Evolutionary conservation across 2,113 vertebrate species (phyloP), one percentile per base, ranked within the genome.

Genomic region (Eolophus roseicapilla): DNA sequence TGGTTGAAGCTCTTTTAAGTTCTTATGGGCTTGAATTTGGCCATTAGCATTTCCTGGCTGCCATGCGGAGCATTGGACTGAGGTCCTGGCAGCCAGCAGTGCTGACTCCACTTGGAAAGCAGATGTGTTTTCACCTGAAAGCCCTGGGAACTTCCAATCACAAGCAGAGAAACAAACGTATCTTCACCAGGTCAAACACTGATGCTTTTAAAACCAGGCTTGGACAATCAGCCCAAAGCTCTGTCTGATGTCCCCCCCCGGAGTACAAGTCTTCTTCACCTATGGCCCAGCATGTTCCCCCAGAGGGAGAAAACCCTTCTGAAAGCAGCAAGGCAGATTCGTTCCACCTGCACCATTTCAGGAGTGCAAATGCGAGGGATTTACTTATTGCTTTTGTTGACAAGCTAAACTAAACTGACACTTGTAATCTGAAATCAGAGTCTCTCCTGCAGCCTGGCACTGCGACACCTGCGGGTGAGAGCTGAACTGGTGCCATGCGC

Each of bases 361-460:
- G 73, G 33, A 82, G 55, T 17, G 29, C 88, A 82, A 89, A 52
- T 68, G 63, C 41, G 50, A 57, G n/a, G 33, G 74, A 63, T 78
- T 87, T 82, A 71, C 82, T 95, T 91, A 49, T 50, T 90, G 47
- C 82, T 53, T 78, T 53, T 71, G 67, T 60, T 79, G 93, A 93
- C 92, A 90, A 92, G 82, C 49, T 92, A 46, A 93, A 59, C 88
- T 60, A 75, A 92, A 86, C 17, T 37, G 67, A 71, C 52, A n/a
- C 67, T 88, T 67, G 82, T 57, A 52, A 71, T 82, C 81, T 81
- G 84, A 73, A 89, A 80, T 55, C 2, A 1, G 55, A 86, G 63
- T 20, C 50, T 87, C 44, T 83, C 25, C 65, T 74, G 31, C 50
- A 78, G 71, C 62, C 82, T 78, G 2, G 13, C 18, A 15, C 62